A percentile compares a stretch with the other conserved stretches of the same genome.
Conservation (phyloP, 2,888 invertebrate genomes). For the Heteromyza rotundicornis region DNA sequence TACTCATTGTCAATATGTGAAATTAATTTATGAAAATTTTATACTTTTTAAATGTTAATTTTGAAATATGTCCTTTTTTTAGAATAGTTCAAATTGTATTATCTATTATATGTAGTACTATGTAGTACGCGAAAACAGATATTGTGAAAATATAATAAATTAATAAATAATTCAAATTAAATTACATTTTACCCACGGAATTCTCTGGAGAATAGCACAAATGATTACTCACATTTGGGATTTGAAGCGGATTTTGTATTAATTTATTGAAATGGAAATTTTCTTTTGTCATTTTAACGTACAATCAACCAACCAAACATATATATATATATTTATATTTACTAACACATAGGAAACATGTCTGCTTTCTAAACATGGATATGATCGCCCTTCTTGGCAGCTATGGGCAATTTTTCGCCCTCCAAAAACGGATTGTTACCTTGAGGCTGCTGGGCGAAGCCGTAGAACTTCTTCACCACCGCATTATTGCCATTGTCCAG, state of each 20-base stretch:
- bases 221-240: too few relatives aligned
- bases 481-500: conserved; percentile 70
- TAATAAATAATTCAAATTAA: too few relatives aligned
- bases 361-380: conserved; percentile 57
- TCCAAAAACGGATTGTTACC: conserved; percentile 85
- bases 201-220: too few relatives aligned
- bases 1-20: conserved; percentile 50
- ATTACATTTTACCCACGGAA: too few relatives aligned
- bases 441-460: conserved; percentile 65
- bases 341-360: background rate
- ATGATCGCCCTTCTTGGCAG: conserved; percentile 90
- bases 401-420: conserved; percentile 87
- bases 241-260: conserved; percentile 10
- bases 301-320: background rate
- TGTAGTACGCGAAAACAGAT: too few relatives aligned
- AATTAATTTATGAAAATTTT: conserved; percentile 26
- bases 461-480: conserved; percentile 78
- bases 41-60: too few relatives aligned
- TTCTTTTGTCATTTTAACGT: background rate
- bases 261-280: conserved; percentile 5
- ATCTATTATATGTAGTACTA: too few relatives aligned
- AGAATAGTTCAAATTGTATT: too few relatives aligned
- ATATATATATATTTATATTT: background rate
- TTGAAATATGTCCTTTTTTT: too few relatives aligned
- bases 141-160: too few relatives aligned